Percentiles rank a stretch among this genome's conserved stretches.
Evolutionary conservation across 1,140 invertebrate species (phyloP).

Genomic region (Drosophila orena): DNA sequence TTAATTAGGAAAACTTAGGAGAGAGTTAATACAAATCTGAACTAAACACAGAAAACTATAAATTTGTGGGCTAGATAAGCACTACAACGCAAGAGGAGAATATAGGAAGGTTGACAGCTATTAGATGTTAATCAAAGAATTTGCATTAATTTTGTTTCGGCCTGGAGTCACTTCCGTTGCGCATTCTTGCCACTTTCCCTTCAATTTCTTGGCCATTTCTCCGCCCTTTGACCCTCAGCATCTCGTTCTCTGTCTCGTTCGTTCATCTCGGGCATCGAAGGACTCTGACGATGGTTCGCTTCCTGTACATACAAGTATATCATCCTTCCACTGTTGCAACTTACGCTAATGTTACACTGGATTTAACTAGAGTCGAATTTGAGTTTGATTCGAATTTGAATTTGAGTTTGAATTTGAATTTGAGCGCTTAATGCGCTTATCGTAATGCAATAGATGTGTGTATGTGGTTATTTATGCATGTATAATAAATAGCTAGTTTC

Average conservation of each 20-base stretch:
- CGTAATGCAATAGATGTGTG: slow-evolving; percentile 49
- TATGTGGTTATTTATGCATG: slow-evolving; percentile 56
- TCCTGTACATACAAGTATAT: slow-evolving; percentile 5
- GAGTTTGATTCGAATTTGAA: slow-evolving; percentile 34
- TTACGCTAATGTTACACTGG: slow-evolving; percentile 65
- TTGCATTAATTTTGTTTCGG: slow-evolving; percentile 35
- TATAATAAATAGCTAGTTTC: slow-evolving; percentile 77
- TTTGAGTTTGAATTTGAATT: slow-evolving; percentile 55
- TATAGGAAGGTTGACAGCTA: slow-evolving; percentile 58
- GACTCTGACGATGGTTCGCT: slow-evolving; percentile 35
- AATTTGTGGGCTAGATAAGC: slow-evolving; percentile 47
- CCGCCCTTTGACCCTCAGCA: not conserved
- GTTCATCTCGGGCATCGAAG: slow-evolving; percentile 72
- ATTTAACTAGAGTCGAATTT: slow-evolving; percentile 40
- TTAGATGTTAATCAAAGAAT: slow-evolving; percentile 41
- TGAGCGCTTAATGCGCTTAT: slow-evolving; percentile 72
- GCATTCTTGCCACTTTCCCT: slow-evolving; percentile 7
- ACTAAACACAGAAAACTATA: slow-evolving; percentile 57
- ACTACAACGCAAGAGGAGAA: slow-evolving; percentile 54
- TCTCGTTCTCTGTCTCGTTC: slow-evolving; percentile 37
- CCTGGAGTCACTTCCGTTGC: slow-evolving; percentile 17
- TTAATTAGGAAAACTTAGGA: slow-evolving; percentile 13
- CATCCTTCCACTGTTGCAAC: slow-evolving; percentile 25
- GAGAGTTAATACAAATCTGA: not conserved
- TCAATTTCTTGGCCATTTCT: slow-evolving; percentile 4